These are phyloP conservation scores for Ochropleura leucogaster DNA, from an alignment of 2,888 invertebrate species.

Conservation along the genomic window DNA sequence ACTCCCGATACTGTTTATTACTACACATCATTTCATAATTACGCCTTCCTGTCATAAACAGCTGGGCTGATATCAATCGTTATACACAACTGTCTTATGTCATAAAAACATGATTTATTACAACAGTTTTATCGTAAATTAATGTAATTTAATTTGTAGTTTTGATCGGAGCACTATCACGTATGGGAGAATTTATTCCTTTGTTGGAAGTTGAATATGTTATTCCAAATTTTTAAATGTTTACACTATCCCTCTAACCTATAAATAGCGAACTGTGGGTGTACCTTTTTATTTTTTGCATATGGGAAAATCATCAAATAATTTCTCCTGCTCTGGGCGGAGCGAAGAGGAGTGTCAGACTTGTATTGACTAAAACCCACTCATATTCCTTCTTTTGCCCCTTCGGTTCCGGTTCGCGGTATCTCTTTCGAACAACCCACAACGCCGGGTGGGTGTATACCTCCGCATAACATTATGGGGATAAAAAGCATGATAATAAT, in stretches of 20 bases:
- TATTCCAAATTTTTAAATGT: not conserved
- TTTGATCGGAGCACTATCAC: not conserved
- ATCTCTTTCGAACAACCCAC: too few relatives aligned
- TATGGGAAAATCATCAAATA: too few relatives aligned
- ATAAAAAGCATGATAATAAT: not conserved
- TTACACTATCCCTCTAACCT: too few relatives aligned
- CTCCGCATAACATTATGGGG: not conserved
- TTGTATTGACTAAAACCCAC: too few relatives aligned
- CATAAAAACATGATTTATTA: constrained; percentile 40
- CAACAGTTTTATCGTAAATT: constrained; percentile 22
- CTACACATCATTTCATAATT: constrained; percentile 52
- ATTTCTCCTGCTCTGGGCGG: too few relatives aligned
- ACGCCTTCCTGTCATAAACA: constrained; percentile 59
- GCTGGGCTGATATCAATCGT: constrained; percentile 55
- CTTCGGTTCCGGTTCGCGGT: too few relatives aligned
- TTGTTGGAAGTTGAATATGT: constrained; percentile 7
- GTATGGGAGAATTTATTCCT: not conserved
- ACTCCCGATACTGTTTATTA: constrained; percentile 48
- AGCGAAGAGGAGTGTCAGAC: too few relatives aligned
- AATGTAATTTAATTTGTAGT: constrained; percentile 24
- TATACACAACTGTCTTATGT: constrained; percentile 48
- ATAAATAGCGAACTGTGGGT: not conserved
- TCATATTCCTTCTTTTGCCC: too few relatives aligned
- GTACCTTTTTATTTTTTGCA: not conserved
- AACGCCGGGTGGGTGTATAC: not conserved